phyloP scores from a whole-genome alignment of 2,113 vertebrate genomes.

The Tyrannus savana region DNA sequence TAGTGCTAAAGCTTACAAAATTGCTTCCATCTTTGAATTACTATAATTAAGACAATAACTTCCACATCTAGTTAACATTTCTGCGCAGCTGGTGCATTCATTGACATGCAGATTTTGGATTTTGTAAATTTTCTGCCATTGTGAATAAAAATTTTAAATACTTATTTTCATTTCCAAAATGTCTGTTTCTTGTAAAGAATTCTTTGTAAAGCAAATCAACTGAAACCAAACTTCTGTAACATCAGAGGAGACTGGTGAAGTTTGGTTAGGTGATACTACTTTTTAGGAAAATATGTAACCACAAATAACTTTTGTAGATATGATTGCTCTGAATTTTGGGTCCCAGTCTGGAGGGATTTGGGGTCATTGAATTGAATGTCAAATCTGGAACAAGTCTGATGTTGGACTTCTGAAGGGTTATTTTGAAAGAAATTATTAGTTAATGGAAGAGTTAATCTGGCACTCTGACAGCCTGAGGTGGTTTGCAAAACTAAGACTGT shows the following conservation, averaged over 20 bases:
- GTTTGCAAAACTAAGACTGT: not conserved
- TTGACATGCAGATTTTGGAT: slow-evolving; percentile 73
- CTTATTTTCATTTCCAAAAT: slow-evolving; percentile 71
- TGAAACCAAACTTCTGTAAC: slow-evolving; percentile 40
- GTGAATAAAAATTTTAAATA: slow-evolving; percentile 70
- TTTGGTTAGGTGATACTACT: not conserved
- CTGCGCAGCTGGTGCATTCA: slow-evolving; percentile 75
- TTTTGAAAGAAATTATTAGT: not conserved
- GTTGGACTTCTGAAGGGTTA: not conserved
- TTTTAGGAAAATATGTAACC: not conserved
- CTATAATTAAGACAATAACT: slow-evolving; percentile 80
- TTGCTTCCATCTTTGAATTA: slow-evolving; percentile 78
- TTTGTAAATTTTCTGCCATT: slow-evolving; percentile 68
- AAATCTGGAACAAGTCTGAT: not conserved
- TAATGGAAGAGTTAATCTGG: not conserved
- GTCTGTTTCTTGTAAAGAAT: slow-evolving; percentile 58
- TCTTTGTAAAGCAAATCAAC: slow-evolving; percentile 61
- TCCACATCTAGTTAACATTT: slow-evolving; percentile 69
- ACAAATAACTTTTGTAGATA: not conserved
- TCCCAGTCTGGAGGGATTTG: not conserved
- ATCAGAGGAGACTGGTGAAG: not conserved
- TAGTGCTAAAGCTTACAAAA: slow-evolving; percentile 63
- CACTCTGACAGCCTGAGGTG: not conserved
- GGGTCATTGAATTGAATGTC: not conserved
- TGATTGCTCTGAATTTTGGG: not conserved